Evolutionary conservation across 2,797 vertebrate genomes (phyloP), one percentile per base, ranked within the genome.

Genomic region (Oreonectes daqikongensis): DNA sequence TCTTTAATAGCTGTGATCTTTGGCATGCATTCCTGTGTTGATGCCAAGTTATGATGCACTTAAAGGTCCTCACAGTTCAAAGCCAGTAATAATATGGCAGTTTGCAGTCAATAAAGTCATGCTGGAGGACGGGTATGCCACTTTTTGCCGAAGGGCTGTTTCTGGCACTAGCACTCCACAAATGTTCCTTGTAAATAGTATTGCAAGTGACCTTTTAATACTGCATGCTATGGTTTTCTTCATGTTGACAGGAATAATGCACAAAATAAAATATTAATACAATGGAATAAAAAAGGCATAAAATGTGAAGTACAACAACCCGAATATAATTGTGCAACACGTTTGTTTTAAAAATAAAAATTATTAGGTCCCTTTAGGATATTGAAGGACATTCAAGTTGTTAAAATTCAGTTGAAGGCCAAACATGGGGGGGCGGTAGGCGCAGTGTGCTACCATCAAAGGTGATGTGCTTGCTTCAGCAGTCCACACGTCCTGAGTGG

Each of bases 31-130:
- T 75, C 72, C 74, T 38, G 38, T 22, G 77, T 6, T 44, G 48
- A 81, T 68, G 48, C 66, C 69, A 55, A 59, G 64, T 24, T 11
- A 72, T 60, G 63, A 44, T n/a, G 24, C 44, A 64, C 15, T 48
- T 68, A 18, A 78, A 78, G 67, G 42, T 70, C 77, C 77, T 46
- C 26, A 61, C 59, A 69, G 86, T 80, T 74, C 84, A 85, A 83
- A 85, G 86, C 86, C 87, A 88, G 86, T 88, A 87, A 89, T 84
- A 92, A 90, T 81, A 90, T 86, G 75, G 72, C 80, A 76, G 72
- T 66, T 78, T 72, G 64, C 88, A 84, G 79, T 81, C 82, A 83
- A 78, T 35, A 79, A 77, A 46, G 73, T 81, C 68, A 84, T 76
- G 78, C 85, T 86, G 82, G 73, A 73, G 75, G 30, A 52, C 3